Evolutionary conservation across 1,140 invertebrate species (phyloP), one percentile per base, ranked within the genome.

Genomic region (Aleiodes sp.): DNA sequence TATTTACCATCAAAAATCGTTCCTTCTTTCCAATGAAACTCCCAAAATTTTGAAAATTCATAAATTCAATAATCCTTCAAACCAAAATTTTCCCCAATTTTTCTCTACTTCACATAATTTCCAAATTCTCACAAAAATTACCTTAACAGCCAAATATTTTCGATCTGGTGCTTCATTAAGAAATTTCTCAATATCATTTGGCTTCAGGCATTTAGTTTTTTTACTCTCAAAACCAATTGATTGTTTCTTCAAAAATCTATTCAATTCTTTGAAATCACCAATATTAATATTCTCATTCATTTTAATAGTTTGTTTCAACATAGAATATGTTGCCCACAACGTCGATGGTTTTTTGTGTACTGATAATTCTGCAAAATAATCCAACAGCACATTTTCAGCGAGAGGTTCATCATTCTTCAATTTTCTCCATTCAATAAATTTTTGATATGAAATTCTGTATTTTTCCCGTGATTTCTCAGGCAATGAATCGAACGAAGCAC

Each of bases 121-220:
- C n/a, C n/a, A n/a, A n/a, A n/a, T n/a, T n/a, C n/a, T 43, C 14
- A 35, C 41, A 28, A 60, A 12, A 37, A 21, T 61, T 41, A 73
- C 71, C 68, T 73, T 73, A 62, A 39, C 35, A 26, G 57, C 62
- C 19, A 70, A 29, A 65, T 61, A 73, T 29, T 43, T 26, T 14
- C 31, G 12, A 46, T 70, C 71, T 6, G 71, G 68, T 16, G 71
- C 71, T 60, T 70, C 63, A 14, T 62, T 65, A 4, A 73, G 52
- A 39, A 73, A 73, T 35, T 43, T 46, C 14, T 70, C 37, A 43
- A 73, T 63, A 19, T 73, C 41, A 7, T 41, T 29, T 9, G 52
- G n/a, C 7, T 56, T 37, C n/a, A 73, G 62, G 16, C 61, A 59
- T 16, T 67, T 68, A 2, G 67, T 19, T 70, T 73, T 73, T 33